Conservation (phyloP, 2,888 invertebrate genomes). For the Anoplius nigerrimus region DNA sequence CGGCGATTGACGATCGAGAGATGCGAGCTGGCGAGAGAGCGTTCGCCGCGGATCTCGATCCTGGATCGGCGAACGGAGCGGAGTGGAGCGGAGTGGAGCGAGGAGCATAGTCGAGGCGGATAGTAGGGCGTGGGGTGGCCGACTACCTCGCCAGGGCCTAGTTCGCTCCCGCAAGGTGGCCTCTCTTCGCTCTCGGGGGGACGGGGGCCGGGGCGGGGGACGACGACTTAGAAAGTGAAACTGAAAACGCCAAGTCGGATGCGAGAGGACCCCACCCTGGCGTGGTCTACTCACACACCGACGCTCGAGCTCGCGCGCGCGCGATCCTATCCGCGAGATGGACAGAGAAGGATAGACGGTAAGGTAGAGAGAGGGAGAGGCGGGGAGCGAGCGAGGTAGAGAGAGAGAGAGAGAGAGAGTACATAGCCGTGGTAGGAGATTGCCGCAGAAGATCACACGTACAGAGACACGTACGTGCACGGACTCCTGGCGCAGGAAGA, state of each 20-base stretch:
- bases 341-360: too few relatives aligned
- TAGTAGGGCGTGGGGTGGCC: conserved; percentile 57
- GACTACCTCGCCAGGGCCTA: conserved; percentile 48
- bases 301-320: conserved; percentile 27
- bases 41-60: conserved; percentile 39
- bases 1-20: conserved; percentile 15
- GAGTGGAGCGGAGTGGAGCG: conserved; percentile 32
- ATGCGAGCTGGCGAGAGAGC: not conserved
- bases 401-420: not conserved
- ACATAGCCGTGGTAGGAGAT: not conserved
- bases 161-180: conserved; percentile 56
- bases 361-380: not conserved
- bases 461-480: too few relatives aligned
- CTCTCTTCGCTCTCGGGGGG: conserved; percentile 16
- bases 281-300: conserved; percentile 59
- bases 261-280: conserved; percentile 73
- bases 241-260: conserved; percentile 73
- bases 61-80: conserved; percentile 44
- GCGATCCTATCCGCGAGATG: not conserved
- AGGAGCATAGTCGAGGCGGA: conserved; percentile 44
- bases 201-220: conserved; percentile 44
- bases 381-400: not conserved
- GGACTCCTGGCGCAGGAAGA: too few relatives aligned
- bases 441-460: too few relatives aligned
- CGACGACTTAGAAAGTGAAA: conserved; percentile 74